Evolutionary conservation across 53 echinoderm and acorn worm species (phyloP), one percentile per base, ranked within the genome.

Genomic region (Temnopleurus reevesii): DNA sequence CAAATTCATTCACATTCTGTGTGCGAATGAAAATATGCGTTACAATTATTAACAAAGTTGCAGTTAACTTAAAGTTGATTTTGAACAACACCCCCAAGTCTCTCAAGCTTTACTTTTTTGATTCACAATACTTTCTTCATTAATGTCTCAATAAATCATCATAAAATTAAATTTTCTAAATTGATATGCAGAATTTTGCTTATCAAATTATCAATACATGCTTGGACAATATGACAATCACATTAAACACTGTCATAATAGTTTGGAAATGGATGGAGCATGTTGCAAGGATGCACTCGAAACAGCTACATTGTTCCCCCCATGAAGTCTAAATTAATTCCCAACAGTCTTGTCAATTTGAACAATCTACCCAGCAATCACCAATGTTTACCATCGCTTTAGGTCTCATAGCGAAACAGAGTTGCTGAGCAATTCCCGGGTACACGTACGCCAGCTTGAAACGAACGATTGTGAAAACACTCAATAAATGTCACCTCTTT

Each of bases 271-370:
- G 41, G 41, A 19, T 41, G 35, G n/a, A n/a, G 36, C 41, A 71
- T 71, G 36, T 13, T 1, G 63, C n/a, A 41, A 41, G 23, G 41
- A 8, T 41, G 41, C n/a, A 66, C 38, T 41, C 33, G 61, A 61
- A 29, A 26, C 58, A 27, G 41, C 71, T 41, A 71, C 41, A 71
- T 5, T 61, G n/a, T 66, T 66, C n/a, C 71, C n/a, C 71, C 21
- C 41, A 66, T 71, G n/a, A 41, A 71, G 71, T n/a, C 71, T 43
- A 71, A 71, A 71, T 71, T 19, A 71, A 71, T 41, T 63, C 33
- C 63, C 10, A 58, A 71, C 71, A 71, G 21, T 10, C 71, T 0
- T 71, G 71, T 71, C 71, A 71, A 38, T 71, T 41, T 71, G 71
- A 71, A 71, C 71, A 71, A 71, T 71, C 71, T 71, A 19, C 8